Conservation (phyloP, 1,140 invertebrate species). For the Trissolcus basalis region DNA sequence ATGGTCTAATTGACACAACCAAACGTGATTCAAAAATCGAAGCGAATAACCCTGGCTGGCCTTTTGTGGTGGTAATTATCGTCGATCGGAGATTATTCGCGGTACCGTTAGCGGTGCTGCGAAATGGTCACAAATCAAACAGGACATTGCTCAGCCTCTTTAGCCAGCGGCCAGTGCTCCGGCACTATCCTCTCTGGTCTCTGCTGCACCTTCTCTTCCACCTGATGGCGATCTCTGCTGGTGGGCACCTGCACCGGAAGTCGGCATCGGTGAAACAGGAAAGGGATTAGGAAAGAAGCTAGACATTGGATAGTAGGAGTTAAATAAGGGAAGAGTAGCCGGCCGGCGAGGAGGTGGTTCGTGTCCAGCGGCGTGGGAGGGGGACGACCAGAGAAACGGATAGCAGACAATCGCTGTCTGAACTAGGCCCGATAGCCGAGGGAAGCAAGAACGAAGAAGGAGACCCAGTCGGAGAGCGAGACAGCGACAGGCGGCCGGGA, state of each 20-base stretch:
- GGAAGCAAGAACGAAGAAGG: conserved; percentile 14
- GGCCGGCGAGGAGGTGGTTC: conserved; percentile 54
- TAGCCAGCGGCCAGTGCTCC: conserved; percentile 26
- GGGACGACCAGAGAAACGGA: conserved; percentile 17
- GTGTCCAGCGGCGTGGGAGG: conserved; percentile 28
- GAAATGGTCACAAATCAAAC: conserved; percentile 37
- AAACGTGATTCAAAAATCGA: neutral
- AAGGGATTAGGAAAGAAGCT: conserved; percentile 60
- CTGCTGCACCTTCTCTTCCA: conserved; percentile 24
- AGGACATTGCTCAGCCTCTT: conserved; percentile 32
- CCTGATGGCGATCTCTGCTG: conserved; percentile 40
- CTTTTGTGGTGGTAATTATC: conserved; percentile 20
- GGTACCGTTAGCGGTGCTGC: conserved; percentile 40
- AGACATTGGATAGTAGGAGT: conserved; percentile 50
- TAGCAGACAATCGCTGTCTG: conserved; percentile 12
- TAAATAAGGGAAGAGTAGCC: conserved; percentile 56
- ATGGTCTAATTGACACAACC: conserved; percentile 1
- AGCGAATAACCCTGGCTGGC: conserved; percentile 1
- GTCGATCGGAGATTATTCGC: conserved; percentile 25
- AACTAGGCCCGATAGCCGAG: conserved; percentile 34
- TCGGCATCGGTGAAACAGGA: conserved; percentile 53
- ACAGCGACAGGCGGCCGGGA: conserved; percentile 22
- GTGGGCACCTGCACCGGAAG: conserved; percentile 60
- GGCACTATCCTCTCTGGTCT: conserved; percentile 3
- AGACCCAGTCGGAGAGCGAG: conserved; percentile 19